Base-by-base conservation (phyloP, 2,888 invertebrate species). In the Polydrusus pterygomalis region DNA sequence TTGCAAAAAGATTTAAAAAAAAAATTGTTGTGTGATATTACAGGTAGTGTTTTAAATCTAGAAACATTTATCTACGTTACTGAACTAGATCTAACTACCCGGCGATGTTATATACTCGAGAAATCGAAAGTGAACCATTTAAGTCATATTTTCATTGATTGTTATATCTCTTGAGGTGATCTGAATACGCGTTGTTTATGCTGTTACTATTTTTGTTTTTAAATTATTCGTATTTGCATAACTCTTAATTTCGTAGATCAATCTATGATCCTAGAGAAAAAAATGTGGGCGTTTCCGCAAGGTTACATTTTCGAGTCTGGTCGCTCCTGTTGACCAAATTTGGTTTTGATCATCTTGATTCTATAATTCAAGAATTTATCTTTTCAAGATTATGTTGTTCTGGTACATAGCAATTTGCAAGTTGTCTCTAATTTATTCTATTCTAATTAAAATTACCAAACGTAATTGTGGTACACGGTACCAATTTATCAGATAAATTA, bases 121-220 rank as follows among this genome's bases (percentile, higher is more conserved):
- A 78, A 78, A 78, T 78, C 78, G 78, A 78, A 78, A 78, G 78
- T 78, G 75, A 78, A 75, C 75, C 74, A 78, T 75, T 78, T 78
- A 77, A 77, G 77, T 74, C 77, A 77, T 77, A 77, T 77, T 77
- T 77, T 75, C 77, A 77, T 77, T 77, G 77, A 77, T 77, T 77
- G 74, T 74, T 75, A 74, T 77, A 77, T 77, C 77, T 77, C 51
- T 75, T 64, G 74, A 77, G 71, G 74, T 69, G 60, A 77, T 77
- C 77, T 74, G 68, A 77, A 74, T 74, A 74, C 65, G 68, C 74
- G 74, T 71, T 69, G 77, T 75, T 77, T 75, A 70, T 77, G 60
- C 77, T 69, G 25, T 49, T 17, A 49, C 43, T 73, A 76, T 75
- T 68, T 75, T 75, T 68, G 63, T 75, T 71, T 70, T 68, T 68